phyloP scores from a whole-genome alignment of 1,140 invertebrate species.

The Arion vulgaris region DNA sequence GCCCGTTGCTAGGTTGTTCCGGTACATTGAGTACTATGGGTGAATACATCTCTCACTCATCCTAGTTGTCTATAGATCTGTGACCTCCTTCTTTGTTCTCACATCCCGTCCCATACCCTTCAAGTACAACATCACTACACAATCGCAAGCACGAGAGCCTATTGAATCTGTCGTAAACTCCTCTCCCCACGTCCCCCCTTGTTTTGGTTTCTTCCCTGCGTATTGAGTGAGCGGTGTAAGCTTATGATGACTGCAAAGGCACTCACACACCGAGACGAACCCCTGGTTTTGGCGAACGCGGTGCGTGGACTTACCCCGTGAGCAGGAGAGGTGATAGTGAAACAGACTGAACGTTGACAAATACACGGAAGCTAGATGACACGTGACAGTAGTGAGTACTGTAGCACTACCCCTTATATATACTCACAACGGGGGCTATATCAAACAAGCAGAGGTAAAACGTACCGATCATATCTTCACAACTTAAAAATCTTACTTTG shows the following conservation, averaged over 20 bases:
- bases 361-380: not conserved
- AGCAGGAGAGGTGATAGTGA: not conserved
- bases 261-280: not conserved
- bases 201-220: not conserved
- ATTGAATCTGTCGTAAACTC: not conserved
- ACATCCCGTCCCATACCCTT: not conserved
- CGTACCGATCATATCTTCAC: no score
- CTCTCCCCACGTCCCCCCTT: slow-evolving; percentile 6
- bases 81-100: not conserved
- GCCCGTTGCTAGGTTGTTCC: no score
- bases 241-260: not conserved
- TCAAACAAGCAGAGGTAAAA: no score
- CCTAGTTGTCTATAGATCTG: not conserved
- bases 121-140: not conserved
- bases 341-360: not conserved
- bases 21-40: no score
- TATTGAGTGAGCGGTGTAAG: not conserved
- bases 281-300: not conserved
- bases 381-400: no score
- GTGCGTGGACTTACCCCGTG: not conserved
- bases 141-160: not conserved
- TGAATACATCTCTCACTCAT: no score
- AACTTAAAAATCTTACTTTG: no score
- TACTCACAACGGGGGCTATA: no score
- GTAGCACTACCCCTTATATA: no score